Evolutionary conservation across 2,113 vertebrate species (phyloP).

Genomic region (Paramisgurnus dabryanus): DNA sequence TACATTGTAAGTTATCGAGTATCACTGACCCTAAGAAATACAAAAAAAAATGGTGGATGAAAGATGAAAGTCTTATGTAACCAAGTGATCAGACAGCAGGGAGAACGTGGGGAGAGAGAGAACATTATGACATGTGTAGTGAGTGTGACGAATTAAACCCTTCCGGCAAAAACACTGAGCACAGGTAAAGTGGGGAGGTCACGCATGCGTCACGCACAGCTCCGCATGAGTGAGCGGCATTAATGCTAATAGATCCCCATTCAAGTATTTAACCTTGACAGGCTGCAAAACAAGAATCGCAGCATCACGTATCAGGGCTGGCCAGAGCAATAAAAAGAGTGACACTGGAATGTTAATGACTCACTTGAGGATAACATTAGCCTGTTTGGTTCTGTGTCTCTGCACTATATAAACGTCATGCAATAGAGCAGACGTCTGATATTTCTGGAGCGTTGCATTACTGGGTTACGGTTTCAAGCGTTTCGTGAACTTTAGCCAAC

Average conservation of each 20-base stretch:
- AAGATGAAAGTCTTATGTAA: slow-evolving; percentile 5
- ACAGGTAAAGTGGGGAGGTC: slow-evolving; percentile 25
- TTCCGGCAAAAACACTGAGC: slow-evolving; percentile 1
- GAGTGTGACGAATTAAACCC: slow-evolving; percentile 31
- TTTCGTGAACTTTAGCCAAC: slow-evolving; percentile 46
- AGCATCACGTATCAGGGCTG: slow-evolving; percentile 14
- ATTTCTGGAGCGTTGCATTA: slow-evolving; percentile 45
- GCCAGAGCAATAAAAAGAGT: slow-evolving; percentile 24
- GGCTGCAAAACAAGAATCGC: slow-evolving; percentile 28
- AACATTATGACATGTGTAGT: slow-evolving; percentile 11
- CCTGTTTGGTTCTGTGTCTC: slow-evolving; percentile 8
- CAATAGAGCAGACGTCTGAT: slow-evolving; percentile 36
- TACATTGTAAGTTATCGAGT: background rate
- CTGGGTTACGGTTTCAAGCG: slow-evolving; percentile 38
- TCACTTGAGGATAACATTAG: slow-evolving; percentile 29
- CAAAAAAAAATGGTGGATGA: background rate
- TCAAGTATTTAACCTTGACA: slow-evolving; percentile 33
- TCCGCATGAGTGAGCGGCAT: slow-evolving; percentile 14
- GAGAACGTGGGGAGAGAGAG: background rate
- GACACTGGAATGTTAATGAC: slow-evolving; percentile 48
- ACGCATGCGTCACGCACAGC: slow-evolving; percentile 19
- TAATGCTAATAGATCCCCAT: slow-evolving; percentile 35
- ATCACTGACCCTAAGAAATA: background rate
- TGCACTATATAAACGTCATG: slow-evolving; percentile 40
- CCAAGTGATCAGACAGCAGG: background rate